A percentile compares a stretch with the other conserved stretches of the same genome.
These are phyloP conservation scores for Perizoma flavofasciatum DNA, from an alignment of 2,888 invertebrate genomes.

Conservation along the genomic window DNA sequence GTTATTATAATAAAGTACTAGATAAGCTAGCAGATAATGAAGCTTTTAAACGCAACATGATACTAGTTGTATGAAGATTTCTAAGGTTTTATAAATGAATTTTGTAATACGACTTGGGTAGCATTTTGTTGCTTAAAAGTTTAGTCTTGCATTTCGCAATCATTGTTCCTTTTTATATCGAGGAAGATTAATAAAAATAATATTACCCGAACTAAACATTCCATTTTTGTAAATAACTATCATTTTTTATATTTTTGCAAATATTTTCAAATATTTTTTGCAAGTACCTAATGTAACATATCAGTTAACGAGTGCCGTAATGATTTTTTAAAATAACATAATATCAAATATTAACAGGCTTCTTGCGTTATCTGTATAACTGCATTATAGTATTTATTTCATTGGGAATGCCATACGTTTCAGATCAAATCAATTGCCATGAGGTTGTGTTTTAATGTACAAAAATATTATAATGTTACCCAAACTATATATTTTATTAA, in stretches of 20 bases:
- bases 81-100: slow-evolving; percentile 19
- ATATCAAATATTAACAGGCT: not conserved
- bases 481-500: slow-evolving; percentile 66
- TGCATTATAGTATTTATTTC: slow-evolving; percentile 33
- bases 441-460: slow-evolving; percentile 80
- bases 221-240: slow-evolving; percentile 29
- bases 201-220: slow-evolving; percentile 65
- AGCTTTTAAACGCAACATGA: slow-evolving; percentile 10
- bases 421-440: slow-evolving; percentile 70
- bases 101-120: slow-evolving; percentile 33
- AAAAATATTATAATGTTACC: slow-evolving; percentile 77
- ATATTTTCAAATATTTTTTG: slow-evolving; percentile 10
- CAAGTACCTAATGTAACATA: slow-evolving; percentile 17
- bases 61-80: slow-evolving; percentile 2
- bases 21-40: too few species aligned
- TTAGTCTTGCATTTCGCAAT: slow-evolving; percentile 48
- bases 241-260: slow-evolving; percentile 6
- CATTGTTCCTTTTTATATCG: slow-evolving; percentile 56
- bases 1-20: slow-evolving; percentile 4
- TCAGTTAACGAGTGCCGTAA: slow-evolving; percentile 3
- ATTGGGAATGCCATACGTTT: slow-evolving; percentile 70
- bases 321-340: too few species aligned
- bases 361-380: too few species aligned
- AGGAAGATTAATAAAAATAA: slow-evolving; percentile 39
- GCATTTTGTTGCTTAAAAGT: slow-evolving; percentile 36